phyloP scores from a whole-genome alignment of 2,888 invertebrate species.

The Prenolepis imparis region DNA sequence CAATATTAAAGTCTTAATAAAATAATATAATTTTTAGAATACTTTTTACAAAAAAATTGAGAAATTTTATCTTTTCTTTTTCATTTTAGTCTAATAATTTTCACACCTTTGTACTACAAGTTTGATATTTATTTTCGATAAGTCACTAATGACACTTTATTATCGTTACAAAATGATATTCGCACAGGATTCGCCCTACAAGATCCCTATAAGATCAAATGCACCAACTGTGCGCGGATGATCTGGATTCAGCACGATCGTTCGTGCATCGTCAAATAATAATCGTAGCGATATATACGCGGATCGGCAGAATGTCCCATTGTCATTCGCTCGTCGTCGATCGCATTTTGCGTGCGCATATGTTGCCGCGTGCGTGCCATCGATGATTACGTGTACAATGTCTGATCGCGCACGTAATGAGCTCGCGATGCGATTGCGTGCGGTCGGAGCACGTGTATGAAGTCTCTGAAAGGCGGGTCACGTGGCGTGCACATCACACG shows the following conservation, averaged over 20 bases:
- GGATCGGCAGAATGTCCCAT: constrained; percentile 18
- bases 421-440: constrained; percentile 35
- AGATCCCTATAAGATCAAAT: background rate
- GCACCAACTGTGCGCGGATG: background rate
- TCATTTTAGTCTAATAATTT: background rate
- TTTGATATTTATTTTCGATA: background rate
- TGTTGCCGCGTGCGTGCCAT: constrained; percentile 30
- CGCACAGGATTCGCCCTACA: background rate
- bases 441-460: constrained; percentile 38
- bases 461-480: constrained; percentile 23
- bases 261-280: background rate
- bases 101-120: background rate
- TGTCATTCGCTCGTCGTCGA: constrained; percentile 43
- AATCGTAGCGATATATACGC: background rate
- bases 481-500: constrained; percentile 5
- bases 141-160: background rate
- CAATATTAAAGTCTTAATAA: no score
- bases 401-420: constrained; percentile 42
- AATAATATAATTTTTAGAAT: no score
- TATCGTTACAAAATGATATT: background rate
- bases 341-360: constrained; percentile 32
- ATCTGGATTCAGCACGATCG: background rate
- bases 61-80: background rate
- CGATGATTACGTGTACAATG: constrained; percentile 33
- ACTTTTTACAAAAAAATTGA: background rate